Conservation (phyloP, 2,888 invertebrate genomes). For the Thecocarcelia acutangulata region DNA sequence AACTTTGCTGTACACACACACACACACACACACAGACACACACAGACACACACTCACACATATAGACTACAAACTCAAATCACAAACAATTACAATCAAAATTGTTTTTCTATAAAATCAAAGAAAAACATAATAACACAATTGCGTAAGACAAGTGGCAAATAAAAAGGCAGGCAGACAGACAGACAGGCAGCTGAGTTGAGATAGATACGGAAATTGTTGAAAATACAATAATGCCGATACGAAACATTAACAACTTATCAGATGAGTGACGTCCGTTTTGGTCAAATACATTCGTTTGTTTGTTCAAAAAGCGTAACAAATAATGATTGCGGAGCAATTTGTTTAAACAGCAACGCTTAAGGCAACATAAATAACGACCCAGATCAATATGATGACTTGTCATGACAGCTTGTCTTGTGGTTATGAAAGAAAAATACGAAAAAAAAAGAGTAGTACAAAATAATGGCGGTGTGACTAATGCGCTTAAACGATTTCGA, state of each 20-base stretch:
- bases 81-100: constrained; percentile 59
- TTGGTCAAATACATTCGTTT: constrained; percentile 52
- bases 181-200: not conserved
- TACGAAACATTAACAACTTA: constrained; percentile 59
- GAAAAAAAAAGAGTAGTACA: not conserved
- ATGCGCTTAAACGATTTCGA: constrained; percentile 54
- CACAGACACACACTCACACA: not conserved
- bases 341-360: constrained; percentile 62
- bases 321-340: constrained; percentile 50
- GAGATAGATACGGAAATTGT: constrained; percentile 30
- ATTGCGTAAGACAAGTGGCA: constrained; percentile 66
- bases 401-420: constrained; percentile 67
- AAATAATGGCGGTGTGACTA: constrained; percentile 61
- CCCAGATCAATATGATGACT: constrained; percentile 68
- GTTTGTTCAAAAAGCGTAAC: constrained; percentile 42
- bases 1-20: constrained; percentile 4
- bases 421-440: constrained; percentile 39
- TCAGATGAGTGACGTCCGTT: constrained; percentile 56
- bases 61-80: constrained; percentile 3
- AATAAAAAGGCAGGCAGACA: constrained; percentile 11
- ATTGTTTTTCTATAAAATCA: constrained; percentile 31
- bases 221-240: constrained; percentile 32
- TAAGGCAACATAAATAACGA: constrained; percentile 60
- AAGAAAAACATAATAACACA: not conserved
- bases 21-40: constrained; percentile 5